These are phyloP conservation scores for Xestoiulus laeticollis DNA, from an alignment of 2,888 invertebrate genomes.

Conservation along the genomic window DNA sequence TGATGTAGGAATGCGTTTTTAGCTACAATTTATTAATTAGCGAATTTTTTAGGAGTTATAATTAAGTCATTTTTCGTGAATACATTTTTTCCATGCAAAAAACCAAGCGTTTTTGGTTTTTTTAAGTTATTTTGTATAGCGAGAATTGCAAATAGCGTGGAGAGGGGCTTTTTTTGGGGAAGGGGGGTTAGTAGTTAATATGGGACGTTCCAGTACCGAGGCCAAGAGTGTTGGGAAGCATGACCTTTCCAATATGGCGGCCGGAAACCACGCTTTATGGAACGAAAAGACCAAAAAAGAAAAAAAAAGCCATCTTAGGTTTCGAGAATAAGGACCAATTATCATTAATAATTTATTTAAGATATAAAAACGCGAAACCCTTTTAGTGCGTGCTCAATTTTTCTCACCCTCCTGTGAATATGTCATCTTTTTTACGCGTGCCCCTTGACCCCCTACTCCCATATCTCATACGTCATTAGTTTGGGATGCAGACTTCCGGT, in stretches of 20 bases:
- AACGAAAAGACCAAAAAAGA: slow-evolving; percentile 7
- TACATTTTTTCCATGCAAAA: slow-evolving; percentile 19
- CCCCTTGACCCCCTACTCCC: no score
- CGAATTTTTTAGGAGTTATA: slow-evolving; percentile 18
- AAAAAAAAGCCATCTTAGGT: slow-evolving; percentile 8
- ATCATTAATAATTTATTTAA: slow-evolving; percentile 20
- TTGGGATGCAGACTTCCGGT: not conserved
- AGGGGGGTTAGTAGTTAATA: not conserved
- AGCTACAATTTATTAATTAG: slow-evolving; percentile 40
- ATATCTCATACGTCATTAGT: not conserved
- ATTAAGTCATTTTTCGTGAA: not conserved
- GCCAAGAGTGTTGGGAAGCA: not conserved
- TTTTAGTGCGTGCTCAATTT: slow-evolving; percentile 24
- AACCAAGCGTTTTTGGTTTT: slow-evolving; percentile 20
- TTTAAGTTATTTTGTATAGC: slow-evolving; percentile 8
- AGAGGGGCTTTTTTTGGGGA: not conserved
- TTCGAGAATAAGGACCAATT: slow-evolving; percentile 26
- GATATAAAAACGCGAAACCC: not conserved
- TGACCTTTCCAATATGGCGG: not conserved
- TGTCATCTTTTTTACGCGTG: slow-evolving; percentile 1
- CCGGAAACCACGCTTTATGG: not conserved
- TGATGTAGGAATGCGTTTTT: slow-evolving; percentile 54
- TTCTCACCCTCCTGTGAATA: slow-evolving; percentile 18
- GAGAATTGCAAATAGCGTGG: slow-evolving; percentile 10
- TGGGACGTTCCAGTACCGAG: not conserved